phyloP scores from a whole-genome alignment of 2,888 invertebrate genomes.

The Caenorhabditis sinica region DNA sequence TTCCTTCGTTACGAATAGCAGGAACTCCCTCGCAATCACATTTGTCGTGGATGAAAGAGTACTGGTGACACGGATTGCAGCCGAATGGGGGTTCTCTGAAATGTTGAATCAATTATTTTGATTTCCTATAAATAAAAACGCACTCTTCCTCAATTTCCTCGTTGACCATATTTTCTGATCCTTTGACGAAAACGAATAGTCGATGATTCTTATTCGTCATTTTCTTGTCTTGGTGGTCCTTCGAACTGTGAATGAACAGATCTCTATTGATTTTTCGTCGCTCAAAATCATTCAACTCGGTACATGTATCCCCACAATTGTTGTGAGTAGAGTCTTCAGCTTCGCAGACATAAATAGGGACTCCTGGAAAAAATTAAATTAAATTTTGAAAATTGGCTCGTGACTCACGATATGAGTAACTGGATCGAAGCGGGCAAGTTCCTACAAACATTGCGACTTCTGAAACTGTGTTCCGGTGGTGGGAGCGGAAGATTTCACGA shows the following conservation, averaged over 20 bases:
- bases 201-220: slow-evolving; percentile 58
- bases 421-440: slow-evolving; percentile 66
- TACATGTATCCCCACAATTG: slow-evolving; percentile 64
- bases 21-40: slow-evolving; percentile 55
- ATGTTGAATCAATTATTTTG: not conserved
- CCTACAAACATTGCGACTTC: slow-evolving; percentile 63
- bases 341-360: slow-evolving; percentile 64
- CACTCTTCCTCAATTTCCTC: slow-evolving; percentile 63
- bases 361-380: slow-evolving; percentile 24
- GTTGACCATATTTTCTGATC: slow-evolving; percentile 56
- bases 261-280: slow-evolving; percentile 60
- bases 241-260: slow-evolving; percentile 49
- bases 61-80: slow-evolving; percentile 17
- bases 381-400: not conserved
- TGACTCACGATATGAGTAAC: slow-evolving; percentile 71
- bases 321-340: slow-evolving; percentile 55
- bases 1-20: slow-evolving; percentile 22
- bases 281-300: slow-evolving; percentile 59
- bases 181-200: slow-evolving; percentile 63
- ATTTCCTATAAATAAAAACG: slow-evolving; percentile 1
- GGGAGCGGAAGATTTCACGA: slow-evolving; percentile 61
- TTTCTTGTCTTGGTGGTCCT: slow-evolving; percentile 27
- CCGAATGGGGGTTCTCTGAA: slow-evolving; percentile 58
- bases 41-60: slow-evolving; percentile 57
- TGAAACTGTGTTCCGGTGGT: slow-evolving; percentile 43